phyloP scores from a whole-genome alignment of 2,113 vertebrate species.

The Leucosticte australis region DNA sequence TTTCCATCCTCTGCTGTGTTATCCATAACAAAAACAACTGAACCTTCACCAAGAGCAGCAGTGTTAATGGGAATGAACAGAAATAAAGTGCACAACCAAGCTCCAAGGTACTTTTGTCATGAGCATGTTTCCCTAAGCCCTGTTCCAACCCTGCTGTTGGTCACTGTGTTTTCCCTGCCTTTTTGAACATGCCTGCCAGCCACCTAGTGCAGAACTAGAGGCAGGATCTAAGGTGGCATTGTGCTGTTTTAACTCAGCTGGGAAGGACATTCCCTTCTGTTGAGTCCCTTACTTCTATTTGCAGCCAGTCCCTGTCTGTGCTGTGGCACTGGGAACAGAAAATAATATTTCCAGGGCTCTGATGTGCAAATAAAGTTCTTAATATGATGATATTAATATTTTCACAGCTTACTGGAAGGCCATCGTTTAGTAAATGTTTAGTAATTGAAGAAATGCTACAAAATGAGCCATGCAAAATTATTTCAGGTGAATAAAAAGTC shows the following conservation, averaged over 20 bases:
- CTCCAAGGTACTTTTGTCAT: neutral
- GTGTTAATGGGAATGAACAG: neutral
- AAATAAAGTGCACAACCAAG: neutral
- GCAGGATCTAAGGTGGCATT: neutral
- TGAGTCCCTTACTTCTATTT: neutral
- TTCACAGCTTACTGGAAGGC: neutral
- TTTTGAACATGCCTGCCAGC: neutral
- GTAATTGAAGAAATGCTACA: neutral
- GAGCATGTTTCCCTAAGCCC: neutral
- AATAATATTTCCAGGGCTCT: neutral
- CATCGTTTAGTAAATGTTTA: neutral
- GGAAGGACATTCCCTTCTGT: neutral
- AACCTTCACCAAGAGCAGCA: neutral
- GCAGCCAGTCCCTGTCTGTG: neutral
- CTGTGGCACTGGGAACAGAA: neutral
- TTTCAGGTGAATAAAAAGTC: neutral
- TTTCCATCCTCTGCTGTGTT: neutral
- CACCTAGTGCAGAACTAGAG: neutral
- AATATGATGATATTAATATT: neutral
- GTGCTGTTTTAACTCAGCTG: neutral
- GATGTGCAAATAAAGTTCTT: neutral
- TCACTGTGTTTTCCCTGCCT: neutral
- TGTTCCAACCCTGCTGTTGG: neutral
- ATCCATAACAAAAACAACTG: neutral
- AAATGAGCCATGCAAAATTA: neutral